Evolutionary conservation across 2,113 vertebrate species (phyloP).

Genomic region (Cephalopterus ornatus): DNA sequence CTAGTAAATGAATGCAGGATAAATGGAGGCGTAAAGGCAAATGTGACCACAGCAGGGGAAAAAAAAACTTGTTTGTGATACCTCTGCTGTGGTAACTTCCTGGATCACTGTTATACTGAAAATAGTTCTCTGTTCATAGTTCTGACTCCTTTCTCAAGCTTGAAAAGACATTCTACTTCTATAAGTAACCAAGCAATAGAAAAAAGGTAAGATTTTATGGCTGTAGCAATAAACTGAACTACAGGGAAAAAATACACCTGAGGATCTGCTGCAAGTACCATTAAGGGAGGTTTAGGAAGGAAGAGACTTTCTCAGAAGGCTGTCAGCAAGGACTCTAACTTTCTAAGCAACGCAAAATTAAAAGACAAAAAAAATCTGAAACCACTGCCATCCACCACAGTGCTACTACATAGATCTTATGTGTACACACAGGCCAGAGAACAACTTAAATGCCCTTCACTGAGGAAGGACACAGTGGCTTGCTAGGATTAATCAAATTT

Average conservation of each 20-base stretch:
- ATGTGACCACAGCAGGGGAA: neutral
- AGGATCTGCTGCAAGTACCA: neutral
- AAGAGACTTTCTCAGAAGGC: neutral
- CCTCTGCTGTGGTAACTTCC: neutral
- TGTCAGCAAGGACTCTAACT: neutral
- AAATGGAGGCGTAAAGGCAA: neutral
- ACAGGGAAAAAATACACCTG: accelerated
- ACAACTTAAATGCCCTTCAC: neutral
- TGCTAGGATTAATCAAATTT: accelerated
- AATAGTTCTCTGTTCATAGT: neutral
- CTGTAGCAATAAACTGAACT: neutral
- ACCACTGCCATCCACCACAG: neutral
- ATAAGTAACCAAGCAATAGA: neutral
- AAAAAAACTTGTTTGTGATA: neutral
- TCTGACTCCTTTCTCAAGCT: neutral
- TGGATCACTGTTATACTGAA: neutral
- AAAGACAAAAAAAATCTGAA: neutral
- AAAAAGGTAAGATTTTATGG: neutral
- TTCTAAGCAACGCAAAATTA: neutral
- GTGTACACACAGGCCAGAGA: neutral
- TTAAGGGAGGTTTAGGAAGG: neutral
- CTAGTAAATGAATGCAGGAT: neutral
- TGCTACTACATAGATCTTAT: neutral
- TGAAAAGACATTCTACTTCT: neutral
- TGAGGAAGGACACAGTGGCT: neutral